Evolutionary conservation across 2,113 vertebrate species (phyloP).

Genomic region (Calonectris borealis): DNA sequence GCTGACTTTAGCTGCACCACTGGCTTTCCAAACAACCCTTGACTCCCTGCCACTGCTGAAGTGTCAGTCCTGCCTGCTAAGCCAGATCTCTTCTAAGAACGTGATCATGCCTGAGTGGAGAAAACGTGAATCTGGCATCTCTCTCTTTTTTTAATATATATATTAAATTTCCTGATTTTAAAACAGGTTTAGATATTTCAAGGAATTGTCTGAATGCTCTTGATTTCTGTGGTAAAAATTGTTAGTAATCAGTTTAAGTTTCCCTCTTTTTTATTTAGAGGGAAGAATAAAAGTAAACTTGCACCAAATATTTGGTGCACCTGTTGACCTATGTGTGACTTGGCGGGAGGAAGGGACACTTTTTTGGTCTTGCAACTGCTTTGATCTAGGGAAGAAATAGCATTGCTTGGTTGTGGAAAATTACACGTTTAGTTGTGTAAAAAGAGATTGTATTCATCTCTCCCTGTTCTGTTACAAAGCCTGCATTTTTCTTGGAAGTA

Average conservation of each 20-base stretch:
- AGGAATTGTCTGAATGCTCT: background rate
- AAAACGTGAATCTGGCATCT: background rate
- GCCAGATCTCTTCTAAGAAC: background rate
- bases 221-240: background rate
- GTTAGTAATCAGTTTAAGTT: background rate
- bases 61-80: background rate
- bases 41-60: fast-evolving
- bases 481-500: background rate
- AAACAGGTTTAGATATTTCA: background rate
- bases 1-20: background rate
- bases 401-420: background rate
- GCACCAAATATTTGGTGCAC: background rate
- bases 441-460: background rate
- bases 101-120: background rate
- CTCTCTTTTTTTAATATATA: background rate
- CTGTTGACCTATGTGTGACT: background rate
- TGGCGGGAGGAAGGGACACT: background rate
- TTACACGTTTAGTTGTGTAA: background rate
- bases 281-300: background rate
- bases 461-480: background rate
- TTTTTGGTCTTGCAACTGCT: background rate
- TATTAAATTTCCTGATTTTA: background rate
- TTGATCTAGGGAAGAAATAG: background rate
- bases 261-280: background rate
- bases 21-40: background rate